Conservation (phyloP, 2,888 invertebrate genomes). For the Pyrocoelia pectoralis region DNA sequence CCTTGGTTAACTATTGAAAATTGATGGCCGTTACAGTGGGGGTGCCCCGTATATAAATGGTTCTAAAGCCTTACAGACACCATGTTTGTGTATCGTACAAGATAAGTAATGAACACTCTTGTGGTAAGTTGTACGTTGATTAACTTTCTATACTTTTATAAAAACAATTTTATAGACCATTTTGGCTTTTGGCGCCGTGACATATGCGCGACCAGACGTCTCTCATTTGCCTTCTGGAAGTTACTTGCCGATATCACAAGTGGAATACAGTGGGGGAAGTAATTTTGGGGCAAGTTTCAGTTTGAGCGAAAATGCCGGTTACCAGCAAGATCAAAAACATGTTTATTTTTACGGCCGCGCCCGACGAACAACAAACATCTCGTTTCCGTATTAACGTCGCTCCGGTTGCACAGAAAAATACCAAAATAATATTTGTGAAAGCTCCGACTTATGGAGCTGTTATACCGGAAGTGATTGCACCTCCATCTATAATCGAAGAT, state of each 20-base stretch:
- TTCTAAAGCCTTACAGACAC: background rate
- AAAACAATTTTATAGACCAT: constrained; percentile 13
- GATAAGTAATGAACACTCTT: constrained; percentile 2
- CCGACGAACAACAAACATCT: constrained; percentile 49
- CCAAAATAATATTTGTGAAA: constrained; percentile 62
- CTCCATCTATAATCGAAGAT: constrained; percentile 48
- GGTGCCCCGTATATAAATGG: constrained; percentile 13
- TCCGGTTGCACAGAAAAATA: constrained; percentile 54
- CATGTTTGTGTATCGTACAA: background rate
- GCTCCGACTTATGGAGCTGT: constrained; percentile 50
- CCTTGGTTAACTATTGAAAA: constrained; percentile 15
- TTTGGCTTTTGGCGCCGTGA: constrained; percentile 3
- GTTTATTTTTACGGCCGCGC: constrained; percentile 55
- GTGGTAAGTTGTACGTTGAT: background rate
- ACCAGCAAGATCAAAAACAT: constrained; percentile 46
- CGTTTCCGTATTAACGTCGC: constrained; percentile 44
- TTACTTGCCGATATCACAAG: constrained; percentile 14
- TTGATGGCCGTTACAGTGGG: constrained; percentile 27
- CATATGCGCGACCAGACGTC: constrained; percentile 24
- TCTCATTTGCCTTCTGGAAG: constrained; percentile 26
- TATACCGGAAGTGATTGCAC: constrained; percentile 47
- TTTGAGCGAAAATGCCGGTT: background rate
- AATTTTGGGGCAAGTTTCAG: background rate
- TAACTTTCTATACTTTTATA: background rate
- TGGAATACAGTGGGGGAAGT: background rate